These are phyloP conservation scores for Galaxias olidus DNA, from an alignment of 2,797 vertebrate genomes.

Conservation along the genomic window DNA sequence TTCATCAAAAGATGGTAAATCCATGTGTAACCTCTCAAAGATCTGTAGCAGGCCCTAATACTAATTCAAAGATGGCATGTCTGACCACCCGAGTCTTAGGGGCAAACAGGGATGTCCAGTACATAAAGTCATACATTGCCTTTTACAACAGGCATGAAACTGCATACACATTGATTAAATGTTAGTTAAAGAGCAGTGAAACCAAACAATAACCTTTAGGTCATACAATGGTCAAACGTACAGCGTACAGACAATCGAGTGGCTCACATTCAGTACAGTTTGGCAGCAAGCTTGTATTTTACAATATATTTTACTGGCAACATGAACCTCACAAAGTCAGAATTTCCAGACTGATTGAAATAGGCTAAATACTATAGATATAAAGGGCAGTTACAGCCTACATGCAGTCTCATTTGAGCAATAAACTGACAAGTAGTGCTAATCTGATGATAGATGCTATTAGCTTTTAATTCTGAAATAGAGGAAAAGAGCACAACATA, in stretches of 20 bases:
- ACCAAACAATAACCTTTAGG: conserved; percentile 7
- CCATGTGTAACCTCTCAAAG: conserved; percentile 27
- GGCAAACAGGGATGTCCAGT: too few relatives aligned
- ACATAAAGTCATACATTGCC: too few relatives aligned
- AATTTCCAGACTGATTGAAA: conserved; percentile 31
- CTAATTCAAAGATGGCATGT: too few relatives aligned
- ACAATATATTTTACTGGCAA: conserved; percentile 30
- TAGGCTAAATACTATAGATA: conserved; percentile 13
- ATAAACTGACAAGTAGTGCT: background rate
- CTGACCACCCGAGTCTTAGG: too few relatives aligned
- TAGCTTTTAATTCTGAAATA: too few relatives aligned
- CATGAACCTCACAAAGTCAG: conserved; percentile 31
- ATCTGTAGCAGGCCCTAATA: conserved; percentile 2
- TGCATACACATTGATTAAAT: too few relatives aligned
- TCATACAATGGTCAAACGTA: conserved; percentile 24
- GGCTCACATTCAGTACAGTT: conserved; percentile 35
- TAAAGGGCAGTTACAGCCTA: conserved; percentile 23
- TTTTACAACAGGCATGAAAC: too few relatives aligned
- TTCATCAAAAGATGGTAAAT: conserved; percentile 17
- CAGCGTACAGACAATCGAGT: conserved; percentile 31
- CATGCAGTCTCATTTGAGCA: conserved; percentile 18
- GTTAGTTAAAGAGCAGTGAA: background rate
- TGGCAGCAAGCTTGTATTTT: conserved; percentile 39
- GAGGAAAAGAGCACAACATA: conserved; percentile 8
- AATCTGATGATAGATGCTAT: too few relatives aligned